A percentile compares a stretch with the other conserved stretches of the same genome.
phyloP scores from a whole-genome alignment of 2,113 vertebrate genomes.

The Chaenogobius annularis region DNA sequence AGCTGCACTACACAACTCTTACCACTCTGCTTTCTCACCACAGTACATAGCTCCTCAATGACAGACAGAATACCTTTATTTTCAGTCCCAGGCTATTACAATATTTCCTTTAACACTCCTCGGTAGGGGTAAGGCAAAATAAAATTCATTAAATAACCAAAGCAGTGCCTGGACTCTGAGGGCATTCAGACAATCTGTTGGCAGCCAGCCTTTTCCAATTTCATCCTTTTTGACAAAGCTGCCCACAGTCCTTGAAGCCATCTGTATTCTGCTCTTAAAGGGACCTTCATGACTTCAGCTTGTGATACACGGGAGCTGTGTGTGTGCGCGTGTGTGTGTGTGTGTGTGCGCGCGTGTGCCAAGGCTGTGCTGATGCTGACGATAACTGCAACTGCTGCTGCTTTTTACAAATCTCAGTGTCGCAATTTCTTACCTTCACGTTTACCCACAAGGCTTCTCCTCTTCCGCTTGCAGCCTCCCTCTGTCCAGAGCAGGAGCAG shows the following conservation, averaged over 20 bases:
- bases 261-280: constrained; percentile 38
- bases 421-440: not conserved
- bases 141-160: constrained; percentile 29
- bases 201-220: constrained; percentile 22
- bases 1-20: constrained; percentile 34
- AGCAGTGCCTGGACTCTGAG: constrained; percentile 43
- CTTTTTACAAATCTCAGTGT: not conserved
- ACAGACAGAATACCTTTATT: not conserved
- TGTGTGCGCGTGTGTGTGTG: not conserved
- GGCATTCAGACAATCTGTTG: constrained; percentile 44
- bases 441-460: not conserved
- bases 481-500: not conserved
- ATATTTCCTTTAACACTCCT: not conserved
- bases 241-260: constrained; percentile 27
- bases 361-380: constrained; percentile 20
- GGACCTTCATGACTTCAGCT: constrained; percentile 37
- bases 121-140: constrained; percentile 6
- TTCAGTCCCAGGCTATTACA: not conserved
- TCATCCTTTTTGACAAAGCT: constrained; percentile 23
- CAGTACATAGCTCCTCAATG: constrained; percentile 18
- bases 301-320: constrained; percentile 12
- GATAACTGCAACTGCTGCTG: constrained; percentile 13
- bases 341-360: not conserved
- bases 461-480: not conserved
- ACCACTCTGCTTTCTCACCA: constrained; percentile 13